Conservation (phyloP, 2,113 vertebrate species). For the Sinocyclocheilus grahami region DNA sequence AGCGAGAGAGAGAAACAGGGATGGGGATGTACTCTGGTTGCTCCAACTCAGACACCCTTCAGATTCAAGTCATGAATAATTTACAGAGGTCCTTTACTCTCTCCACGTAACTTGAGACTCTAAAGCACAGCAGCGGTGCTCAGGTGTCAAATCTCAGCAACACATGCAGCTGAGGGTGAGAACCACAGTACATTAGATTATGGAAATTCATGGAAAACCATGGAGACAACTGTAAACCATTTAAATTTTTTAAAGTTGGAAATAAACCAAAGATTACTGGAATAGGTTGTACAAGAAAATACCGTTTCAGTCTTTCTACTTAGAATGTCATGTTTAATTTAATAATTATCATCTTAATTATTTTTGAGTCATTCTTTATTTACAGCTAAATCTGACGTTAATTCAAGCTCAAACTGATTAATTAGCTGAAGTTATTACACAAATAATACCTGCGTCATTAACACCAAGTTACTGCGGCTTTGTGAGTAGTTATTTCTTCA, state of each 20-base stretch:
- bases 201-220: neutral
- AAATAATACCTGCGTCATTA: no score
- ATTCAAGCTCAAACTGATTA: neutral
- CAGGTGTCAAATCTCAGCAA: conserved; percentile 36
- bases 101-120: conserved; percentile 39
- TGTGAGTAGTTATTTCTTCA: neutral
- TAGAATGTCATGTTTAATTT: no score
- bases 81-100: conserved; percentile 39
- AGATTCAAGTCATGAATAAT: conserved; percentile 52
- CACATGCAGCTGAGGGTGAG: neutral
- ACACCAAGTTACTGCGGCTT: neutral
- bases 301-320: no score
- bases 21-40: neutral
- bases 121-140: conserved; percentile 21
- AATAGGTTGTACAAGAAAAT: neutral
- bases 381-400: neutral
- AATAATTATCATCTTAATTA: no score
- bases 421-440: neutral
- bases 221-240: neutral
- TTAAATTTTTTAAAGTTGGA: neutral
- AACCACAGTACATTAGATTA: neutral
- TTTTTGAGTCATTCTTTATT: neutral
- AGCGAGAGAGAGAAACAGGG: neutral
- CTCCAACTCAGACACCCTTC: conserved; percentile 1
- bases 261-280: neutral